Percentiles rank a stretch among this genome's conserved stretches.
Conservation (phyloP, 2,113 vertebrate species). For the Callipepla squamata region DNA sequence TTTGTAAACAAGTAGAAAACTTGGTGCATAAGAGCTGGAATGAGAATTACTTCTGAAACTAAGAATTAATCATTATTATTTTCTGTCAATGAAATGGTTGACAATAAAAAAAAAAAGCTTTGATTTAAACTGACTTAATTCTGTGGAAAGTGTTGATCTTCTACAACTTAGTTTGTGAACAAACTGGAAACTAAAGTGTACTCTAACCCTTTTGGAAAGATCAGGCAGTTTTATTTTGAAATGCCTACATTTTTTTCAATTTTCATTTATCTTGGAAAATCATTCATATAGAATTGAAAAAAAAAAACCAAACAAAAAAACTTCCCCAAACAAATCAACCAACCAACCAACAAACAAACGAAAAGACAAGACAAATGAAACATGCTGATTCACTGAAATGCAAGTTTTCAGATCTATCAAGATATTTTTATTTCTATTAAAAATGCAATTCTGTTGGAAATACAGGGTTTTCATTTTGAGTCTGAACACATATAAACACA, state of each 20-base stretch:
- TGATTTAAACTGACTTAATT: not conserved
- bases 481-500: constrained; percentile 23
- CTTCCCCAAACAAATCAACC: not conserved
- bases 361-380: not conserved
- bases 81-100: not conserved
- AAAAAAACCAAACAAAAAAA: not conserved
- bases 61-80: not conserved
- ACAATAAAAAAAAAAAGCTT: not conserved
- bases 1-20: not conserved
- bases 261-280: not conserved
- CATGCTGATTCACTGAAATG: not conserved
- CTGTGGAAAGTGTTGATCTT: not conserved
- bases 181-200: not conserved
- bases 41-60: not conserved
- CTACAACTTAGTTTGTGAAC: not conserved
- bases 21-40: not conserved
- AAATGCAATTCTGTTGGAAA: not conserved
- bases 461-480: not conserved
- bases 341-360: not conserved
- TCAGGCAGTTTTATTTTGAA: not conserved
- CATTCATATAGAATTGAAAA: not conserved
- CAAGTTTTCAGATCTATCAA: not conserved
- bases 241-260: not conserved
- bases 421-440: constrained; percentile 34
- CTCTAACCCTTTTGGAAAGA: not conserved